Evolutionary conservation across 2,797 vertebrate genomes (phyloP), one percentile per base, ranked within the genome.

Genomic region (Enteromius argenteus): DNA sequence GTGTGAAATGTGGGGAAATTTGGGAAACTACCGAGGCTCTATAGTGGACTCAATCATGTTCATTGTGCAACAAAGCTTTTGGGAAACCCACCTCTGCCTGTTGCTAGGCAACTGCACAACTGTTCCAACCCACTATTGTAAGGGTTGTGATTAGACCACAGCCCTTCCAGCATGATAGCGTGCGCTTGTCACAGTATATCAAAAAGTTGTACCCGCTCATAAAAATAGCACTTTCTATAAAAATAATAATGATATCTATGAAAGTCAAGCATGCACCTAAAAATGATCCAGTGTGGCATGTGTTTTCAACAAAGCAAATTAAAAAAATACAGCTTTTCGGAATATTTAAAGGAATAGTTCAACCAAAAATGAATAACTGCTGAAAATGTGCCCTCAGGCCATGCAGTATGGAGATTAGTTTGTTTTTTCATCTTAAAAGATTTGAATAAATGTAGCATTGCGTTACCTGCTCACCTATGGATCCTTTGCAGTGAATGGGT

Each of bases 51-150:
- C 53, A 49, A 27, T 21, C n/a, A 66, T 82, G n/a, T 73, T 49
- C 30, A 39, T 51, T 64, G 42, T 64, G 80, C 42, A 78, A 49
- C 60, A 53, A 75, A 56, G 72, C 46, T 76, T 60, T 76, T 53
- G 62, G 81, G 81, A 83, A 76, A 83, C 81, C 77, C 72, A 76
- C 72, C 72, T 42, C 60, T 56, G 46, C n/a, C 46, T 76, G 81
- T 83, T 76, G 81, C 81, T 76, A 83, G 62, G 81, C 81, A 83
- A 83, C 81, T 67, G 62, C 69, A 74, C 80, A 82, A 51, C 71
- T 35, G 68, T 62, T 83, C 60, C 15, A 73, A 66, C 71, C 58
- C 58, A 51, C 69, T 75, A 53, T 67, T 75, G 32, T 42, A 53
- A n/a, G n/a, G 21, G 44, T 23, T 83, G 71, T 35, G 32, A 66